A percentile compares a stretch with the other conserved stretches of the same genome.
phyloP scores from a whole-genome alignment of 2,888 invertebrate species.

The Himalopsyche anomala region DNA sequence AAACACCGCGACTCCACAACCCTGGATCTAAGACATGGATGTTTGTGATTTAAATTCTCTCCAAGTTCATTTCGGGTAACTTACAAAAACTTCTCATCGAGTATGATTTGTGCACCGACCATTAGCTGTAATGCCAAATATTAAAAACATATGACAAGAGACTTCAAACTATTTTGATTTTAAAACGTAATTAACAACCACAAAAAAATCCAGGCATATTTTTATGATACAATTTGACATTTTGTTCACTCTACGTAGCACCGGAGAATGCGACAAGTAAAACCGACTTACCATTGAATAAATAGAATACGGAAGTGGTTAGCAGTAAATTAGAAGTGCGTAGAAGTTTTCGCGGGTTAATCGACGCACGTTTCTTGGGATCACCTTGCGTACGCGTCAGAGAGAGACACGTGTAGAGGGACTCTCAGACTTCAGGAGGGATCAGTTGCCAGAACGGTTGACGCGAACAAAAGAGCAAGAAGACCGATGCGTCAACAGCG shows the following conservation, averaged over 20 bases:
- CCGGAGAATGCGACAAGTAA: conserved; percentile 41
- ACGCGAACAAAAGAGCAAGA: conserved; percentile 50
- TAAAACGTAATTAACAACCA: too few relatives aligned
- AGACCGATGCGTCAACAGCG: conserved; percentile 27
- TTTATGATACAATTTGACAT: too few relatives aligned
- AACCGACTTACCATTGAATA: conserved; percentile 56
- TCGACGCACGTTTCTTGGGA: conserved; percentile 64
- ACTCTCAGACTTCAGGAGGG: conserved; percentile 17
- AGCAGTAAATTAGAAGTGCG: conserved; percentile 65
- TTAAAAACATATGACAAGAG: too few relatives aligned
- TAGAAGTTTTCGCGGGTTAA: conserved; percentile 67
- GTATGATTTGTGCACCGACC: too few relatives aligned
- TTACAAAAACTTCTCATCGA: too few relatives aligned
- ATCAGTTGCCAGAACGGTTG: conserved; percentile 49
- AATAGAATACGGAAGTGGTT: conserved; percentile 60
- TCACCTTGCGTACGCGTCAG: conserved; percentile 69
- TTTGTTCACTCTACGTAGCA: not conserved
- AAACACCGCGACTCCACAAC: too few relatives aligned
- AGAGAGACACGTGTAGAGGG: conserved; percentile 38
- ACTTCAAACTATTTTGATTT: too few relatives aligned
- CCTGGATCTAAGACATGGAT: too few relatives aligned
- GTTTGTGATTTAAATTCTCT: too few relatives aligned
- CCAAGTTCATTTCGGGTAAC: too few relatives aligned
- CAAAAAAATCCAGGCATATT: too few relatives aligned
- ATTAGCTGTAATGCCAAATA: too few relatives aligned